A percentile compares a stretch with the other conserved stretches of the same genome.
Conservation (phyloP, 2,888 invertebrate species). For the Cosmopolites sordidus region DNA sequence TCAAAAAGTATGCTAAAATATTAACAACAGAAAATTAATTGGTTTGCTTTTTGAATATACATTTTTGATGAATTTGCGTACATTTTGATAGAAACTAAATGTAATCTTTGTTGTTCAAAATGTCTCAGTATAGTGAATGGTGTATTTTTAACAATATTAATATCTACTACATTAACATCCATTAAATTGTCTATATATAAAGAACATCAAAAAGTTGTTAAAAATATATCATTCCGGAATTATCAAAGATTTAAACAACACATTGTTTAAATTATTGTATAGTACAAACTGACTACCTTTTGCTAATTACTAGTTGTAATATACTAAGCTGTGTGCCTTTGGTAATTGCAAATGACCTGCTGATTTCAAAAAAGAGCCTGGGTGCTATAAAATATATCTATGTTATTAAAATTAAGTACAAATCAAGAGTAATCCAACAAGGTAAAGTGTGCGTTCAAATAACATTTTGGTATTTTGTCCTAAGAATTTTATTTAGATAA, state of each 20-base stretch:
- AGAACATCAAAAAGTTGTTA: background rate
- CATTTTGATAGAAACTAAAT: too few relatives aligned
- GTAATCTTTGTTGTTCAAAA: too few relatives aligned
- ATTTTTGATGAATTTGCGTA: too few relatives aligned
- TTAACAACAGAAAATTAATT: too few relatives aligned
- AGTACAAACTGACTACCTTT: constrained; percentile 50
- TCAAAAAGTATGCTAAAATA: too few relatives aligned
- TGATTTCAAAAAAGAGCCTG: constrained; percentile 48
- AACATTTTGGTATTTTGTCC: background rate
- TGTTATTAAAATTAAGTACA: constrained; percentile 36
- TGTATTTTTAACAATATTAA: too few relatives aligned
- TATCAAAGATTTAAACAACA: constrained; percentile 10
- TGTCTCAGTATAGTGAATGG: too few relatives aligned
- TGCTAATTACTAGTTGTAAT: constrained; percentile 52
- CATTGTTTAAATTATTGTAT: constrained; percentile 43
- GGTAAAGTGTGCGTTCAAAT: background rate
- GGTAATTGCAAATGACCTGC: constrained; percentile 67
- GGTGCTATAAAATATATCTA: constrained; percentile 48
- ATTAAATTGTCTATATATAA: too few relatives aligned
- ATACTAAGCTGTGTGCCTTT: constrained; percentile 72
- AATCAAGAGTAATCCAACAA: constrained; percentile 16
- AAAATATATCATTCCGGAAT: constrained; percentile 9
- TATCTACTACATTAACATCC: too few relatives aligned
- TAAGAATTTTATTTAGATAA: too few relatives aligned
- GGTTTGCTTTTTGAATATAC: too few relatives aligned